Conservation (phyloP, 35 echinoderm and acorn worm genomes). For the Heliocidaris tuberculata region DNA sequence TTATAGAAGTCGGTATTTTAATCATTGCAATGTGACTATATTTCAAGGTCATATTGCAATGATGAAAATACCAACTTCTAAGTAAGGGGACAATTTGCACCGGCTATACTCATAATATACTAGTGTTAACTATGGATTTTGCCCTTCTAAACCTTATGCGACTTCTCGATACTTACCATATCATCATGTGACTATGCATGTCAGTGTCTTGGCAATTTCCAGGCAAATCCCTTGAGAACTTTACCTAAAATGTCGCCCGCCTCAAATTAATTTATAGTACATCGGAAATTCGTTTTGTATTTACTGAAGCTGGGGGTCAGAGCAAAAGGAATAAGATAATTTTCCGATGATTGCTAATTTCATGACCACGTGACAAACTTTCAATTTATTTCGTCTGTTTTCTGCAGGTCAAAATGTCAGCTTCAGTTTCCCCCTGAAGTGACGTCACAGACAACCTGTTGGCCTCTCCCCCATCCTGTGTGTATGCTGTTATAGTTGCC, state of each 20-base stretch:
- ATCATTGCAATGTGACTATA: no score
- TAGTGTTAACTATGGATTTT: neutral
- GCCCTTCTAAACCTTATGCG: neutral
- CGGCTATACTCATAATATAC: neutral
- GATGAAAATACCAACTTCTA: no score
- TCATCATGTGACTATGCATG: neutral
- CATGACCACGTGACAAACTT: neutral
- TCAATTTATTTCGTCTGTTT: constrained; percentile 1
- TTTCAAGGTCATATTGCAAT: no score
- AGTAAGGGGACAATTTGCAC: neutral
- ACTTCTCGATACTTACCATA: neutral
- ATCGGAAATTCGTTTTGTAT: constrained; percentile 9
- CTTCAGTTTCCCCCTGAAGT: neutral
- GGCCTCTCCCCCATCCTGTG: neutral
- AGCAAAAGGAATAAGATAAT: neutral
- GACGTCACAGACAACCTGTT: neutral
- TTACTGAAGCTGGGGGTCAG: neutral
- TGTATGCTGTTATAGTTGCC: no score
- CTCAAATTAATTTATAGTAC: neutral
- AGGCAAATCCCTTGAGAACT: neutral
- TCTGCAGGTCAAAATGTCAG: neutral
- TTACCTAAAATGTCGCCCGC: neutral
- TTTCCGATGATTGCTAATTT: neutral
- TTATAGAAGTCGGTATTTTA: no score
- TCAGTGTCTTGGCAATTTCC: neutral